Evolutionary conservation across 2,888 invertebrate genomes (phyloP).

Genomic region (Drosophila suboccidentalis): DNA sequence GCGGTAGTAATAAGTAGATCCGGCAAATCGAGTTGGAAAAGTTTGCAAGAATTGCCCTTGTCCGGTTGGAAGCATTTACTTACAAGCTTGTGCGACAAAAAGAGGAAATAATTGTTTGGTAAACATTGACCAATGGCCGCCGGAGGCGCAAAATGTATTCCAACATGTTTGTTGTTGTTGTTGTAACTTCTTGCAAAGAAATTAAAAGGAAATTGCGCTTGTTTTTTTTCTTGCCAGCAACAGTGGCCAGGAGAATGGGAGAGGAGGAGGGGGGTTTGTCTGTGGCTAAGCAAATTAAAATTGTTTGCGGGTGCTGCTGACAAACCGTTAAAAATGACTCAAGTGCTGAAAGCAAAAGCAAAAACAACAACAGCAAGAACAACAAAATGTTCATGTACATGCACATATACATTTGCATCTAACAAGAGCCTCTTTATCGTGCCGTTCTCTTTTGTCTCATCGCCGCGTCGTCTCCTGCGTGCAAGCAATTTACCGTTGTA

Average conservation of each 20-base stretch:
- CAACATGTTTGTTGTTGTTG: constrained; percentile 27
- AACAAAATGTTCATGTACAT: constrained; percentile 1
- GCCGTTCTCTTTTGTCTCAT: constrained; percentile 28
- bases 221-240: constrained; percentile 39
- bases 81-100: constrained; percentile 64
- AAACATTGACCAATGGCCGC: constrained; percentile 71
- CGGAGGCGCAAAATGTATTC: constrained; percentile 34
- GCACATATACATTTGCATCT: constrained; percentile 44
- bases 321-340: constrained; percentile 73
- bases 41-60: constrained; percentile 21
- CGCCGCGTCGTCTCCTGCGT: constrained; percentile 21
- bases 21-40: constrained; percentile 5
- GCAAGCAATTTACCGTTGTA: constrained; percentile 26
- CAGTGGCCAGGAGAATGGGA: not conserved
- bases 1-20: not conserved
- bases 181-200: constrained; percentile 57
- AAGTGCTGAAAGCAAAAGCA: constrained; percentile 52
- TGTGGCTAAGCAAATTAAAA: constrained; percentile 68
- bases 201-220: constrained; percentile 79
- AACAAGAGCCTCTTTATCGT: constrained; percentile 52
- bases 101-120: constrained; percentile 70
- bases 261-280: not conserved
- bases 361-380: constrained; percentile 28
- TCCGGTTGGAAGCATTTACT: constrained; percentile 57
- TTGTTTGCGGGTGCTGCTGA: constrained; percentile 49